Evolutionary conservation across 2,888 invertebrate genomes (phyloP), one percentile per base, ranked within the genome.

Genomic region (Hermodice carunculata): DNA sequence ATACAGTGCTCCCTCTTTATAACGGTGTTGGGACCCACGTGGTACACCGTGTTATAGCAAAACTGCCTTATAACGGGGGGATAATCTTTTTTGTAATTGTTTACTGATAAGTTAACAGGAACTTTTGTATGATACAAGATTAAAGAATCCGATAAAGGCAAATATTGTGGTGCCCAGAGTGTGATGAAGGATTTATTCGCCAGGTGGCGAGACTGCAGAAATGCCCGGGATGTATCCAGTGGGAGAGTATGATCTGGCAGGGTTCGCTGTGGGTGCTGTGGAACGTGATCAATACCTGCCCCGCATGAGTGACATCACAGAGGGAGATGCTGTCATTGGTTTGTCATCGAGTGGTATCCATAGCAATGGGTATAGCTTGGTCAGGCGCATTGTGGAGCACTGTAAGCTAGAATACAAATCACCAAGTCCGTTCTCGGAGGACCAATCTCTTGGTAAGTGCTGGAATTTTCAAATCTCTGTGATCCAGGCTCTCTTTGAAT

Each of bases 191-290:
- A n/a, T n/a, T n/a, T n/a, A n/a, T n/a, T 32, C 40, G 46, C 14
- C 76, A 96, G 91, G 91, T 67, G 98, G 98, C 0, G 98, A 98
- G 88, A 98, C 98, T 1, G 98, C 98, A 0, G 97, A 97, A 88
- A 96, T 98, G 96, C 98, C 98, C 0, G 92, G 94, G 1, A 92
- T 98, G 88, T 99, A 98, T 86, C 88, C 89, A 1, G 86, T 89
- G 0, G 94, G 93, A 0, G 94, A 96, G 73, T 98, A 97, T 86
- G 98, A 99, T 86, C 86, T 98, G 56, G 98, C 97, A 17, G 99
- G 98, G 1, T 98, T 98, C 86, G 92, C 95, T 0, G 94, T 98
- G 0, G 98, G 98, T 0, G 93, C 94, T 0, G 94, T 97, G 0
- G 96, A 98, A 85, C 89, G 92, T 71, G 80, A 88, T 0, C 88